Evolutionary conservation across 2,113 vertebrate species (phyloP).

Genomic region (Rhynchomys soricoides): DNA sequence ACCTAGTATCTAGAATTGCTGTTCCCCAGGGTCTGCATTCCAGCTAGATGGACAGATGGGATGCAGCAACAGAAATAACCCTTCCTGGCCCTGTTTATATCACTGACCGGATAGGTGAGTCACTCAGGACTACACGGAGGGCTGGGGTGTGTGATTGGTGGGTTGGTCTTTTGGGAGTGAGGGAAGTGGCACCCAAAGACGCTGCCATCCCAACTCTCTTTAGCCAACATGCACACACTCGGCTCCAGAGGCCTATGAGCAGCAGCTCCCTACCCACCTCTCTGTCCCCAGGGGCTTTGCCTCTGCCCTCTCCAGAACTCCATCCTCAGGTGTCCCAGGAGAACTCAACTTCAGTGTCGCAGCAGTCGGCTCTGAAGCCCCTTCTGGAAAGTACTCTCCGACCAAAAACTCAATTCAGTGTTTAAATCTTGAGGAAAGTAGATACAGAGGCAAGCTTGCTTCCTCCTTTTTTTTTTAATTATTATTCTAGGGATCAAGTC

Average conservation of each 20-base stretch:
- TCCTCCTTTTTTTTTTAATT: no score
- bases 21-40: neutral
- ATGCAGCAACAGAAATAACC: accelerated
- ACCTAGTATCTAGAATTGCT: neutral
- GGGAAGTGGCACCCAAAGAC: accelerated
- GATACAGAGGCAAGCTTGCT: neutral
- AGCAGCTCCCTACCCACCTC: accelerated
- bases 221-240: neutral
- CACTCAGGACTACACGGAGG: neutral
- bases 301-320: neutral
- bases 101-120: neutral
- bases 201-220: accelerated
- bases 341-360: neutral
- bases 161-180: accelerated
- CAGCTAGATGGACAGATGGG: no score
- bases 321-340: accelerated
- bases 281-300: accelerated
- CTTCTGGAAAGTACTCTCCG: neutral
- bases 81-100: no score
- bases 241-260: neutral
- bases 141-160: accelerated
- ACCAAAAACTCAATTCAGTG: no score
- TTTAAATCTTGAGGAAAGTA: neutral
- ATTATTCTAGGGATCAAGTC: neutral
- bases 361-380: neutral